Base-by-base conservation (phyloP, 2,797 vertebrate genomes). In the Loriculus beryllinus region DNA sequence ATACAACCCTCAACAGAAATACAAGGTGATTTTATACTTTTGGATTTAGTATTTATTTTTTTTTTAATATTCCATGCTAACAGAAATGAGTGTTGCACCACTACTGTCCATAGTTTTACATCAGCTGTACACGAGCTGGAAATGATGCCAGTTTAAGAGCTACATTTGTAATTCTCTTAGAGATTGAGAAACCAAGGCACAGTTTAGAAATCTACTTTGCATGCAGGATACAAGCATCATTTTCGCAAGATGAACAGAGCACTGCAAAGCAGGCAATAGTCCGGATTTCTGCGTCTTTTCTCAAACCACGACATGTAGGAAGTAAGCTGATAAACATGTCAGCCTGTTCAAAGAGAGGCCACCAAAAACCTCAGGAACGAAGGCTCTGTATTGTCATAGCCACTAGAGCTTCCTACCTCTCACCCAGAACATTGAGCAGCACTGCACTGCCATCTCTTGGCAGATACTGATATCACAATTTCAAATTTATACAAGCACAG, bases 361-460 rank as follows among this genome's bases (percentile, higher is more conserved):
- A 65, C 28, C 29, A 51, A 62, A 64, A 62, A 23, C 7, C 37
- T 33, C 48, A 19, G 39, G 71, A 64, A 90, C 92, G 52, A 15
- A 19, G 40, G 21, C 31, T 14, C 63, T 2, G 47, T 19, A 23
- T 69, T 83, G 82, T 33, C 77, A 48, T 2, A 45, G 47, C n/a
- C 35, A 47, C 40, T 2, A 23, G 40, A 23, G 40, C 25, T 29
- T 21, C 43, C 67, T 14, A n/a, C 15, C 15, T 1, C 19, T 35
- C 31, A 3, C 1, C 19, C 72, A 10, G 93, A 83, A 68, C 62
- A 31, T 76, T 65, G 40, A 83, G 39, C 82, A 88, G 95, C 91
- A 40, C 68, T 33, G 80, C 91, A 80, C 84, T 96, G 97, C 98
- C 98, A 97, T 91, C 97, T 98, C 92, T 84, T 40, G 97, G 97